Evolutionary conservation across 2,797 vertebrate genomes (phyloP).

Genomic region (Vireo griseus): DNA sequence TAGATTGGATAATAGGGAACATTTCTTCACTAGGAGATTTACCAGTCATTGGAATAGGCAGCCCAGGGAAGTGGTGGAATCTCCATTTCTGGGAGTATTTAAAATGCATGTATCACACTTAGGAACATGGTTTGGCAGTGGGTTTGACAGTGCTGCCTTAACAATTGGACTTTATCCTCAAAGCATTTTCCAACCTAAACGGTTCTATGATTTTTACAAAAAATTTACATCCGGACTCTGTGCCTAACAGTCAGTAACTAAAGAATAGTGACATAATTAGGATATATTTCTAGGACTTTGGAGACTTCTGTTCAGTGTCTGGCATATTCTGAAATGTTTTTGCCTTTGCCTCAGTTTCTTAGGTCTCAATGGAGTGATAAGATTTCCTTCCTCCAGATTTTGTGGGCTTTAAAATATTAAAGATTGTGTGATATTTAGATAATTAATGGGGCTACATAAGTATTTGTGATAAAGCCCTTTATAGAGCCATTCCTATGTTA

Average conservation of each 20-base stretch:
- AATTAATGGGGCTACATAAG: neutral
- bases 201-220: neutral
- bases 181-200: neutral
- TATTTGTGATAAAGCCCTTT: neutral
- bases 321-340: neutral
- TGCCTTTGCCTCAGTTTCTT: neutral
- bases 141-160: neutral
- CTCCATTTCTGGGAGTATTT: neutral
- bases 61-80: accelerated
- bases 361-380: neutral
- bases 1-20: neutral
- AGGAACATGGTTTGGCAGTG: neutral
- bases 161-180: neutral
- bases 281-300: neutral
- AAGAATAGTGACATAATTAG: neutral
- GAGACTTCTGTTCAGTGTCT: neutral
- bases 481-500: neutral
- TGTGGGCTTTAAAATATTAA: neutral
- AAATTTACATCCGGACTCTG: neutral
- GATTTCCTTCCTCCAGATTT: neutral
- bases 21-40: neutral
- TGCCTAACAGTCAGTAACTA: neutral
- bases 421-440: neutral
- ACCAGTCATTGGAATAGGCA: neutral
- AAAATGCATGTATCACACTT: accelerated